A percentile compares a stretch with the other conserved stretches of the same genome.
Conservation (phyloP, 2,113 vertebrate species). For the Phrynosoma blainvillii region DNA sequence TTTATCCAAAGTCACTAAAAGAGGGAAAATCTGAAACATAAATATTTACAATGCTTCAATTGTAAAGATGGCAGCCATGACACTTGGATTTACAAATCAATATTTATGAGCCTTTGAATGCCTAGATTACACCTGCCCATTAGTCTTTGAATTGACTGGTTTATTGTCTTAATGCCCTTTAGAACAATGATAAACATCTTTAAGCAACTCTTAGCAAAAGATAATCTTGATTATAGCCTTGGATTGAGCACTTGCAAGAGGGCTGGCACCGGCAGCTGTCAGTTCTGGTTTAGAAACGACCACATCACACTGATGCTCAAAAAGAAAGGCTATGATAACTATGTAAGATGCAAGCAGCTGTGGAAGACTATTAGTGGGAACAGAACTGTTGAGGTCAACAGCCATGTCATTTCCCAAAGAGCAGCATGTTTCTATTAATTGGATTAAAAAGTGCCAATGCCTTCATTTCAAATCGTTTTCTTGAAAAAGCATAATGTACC, state of each 20-base stretch:
- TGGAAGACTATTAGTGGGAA: neutral
- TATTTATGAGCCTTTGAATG: constrained; percentile 47
- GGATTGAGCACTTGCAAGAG: rapidly evolving
- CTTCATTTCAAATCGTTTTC: constrained; percentile 25
- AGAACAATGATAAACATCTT: constrained; percentile 50
- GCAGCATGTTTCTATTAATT: neutral
- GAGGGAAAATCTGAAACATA: neutral
- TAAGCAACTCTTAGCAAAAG: constrained; percentile 36
- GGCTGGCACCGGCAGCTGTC: constrained; percentile 37
- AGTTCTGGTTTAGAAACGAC: constrained; percentile 42
- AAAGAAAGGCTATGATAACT: neutral
- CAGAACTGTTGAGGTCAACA: neutral
- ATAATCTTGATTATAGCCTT: constrained; percentile 40
- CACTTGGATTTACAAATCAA: constrained; percentile 48
- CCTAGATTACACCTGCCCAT: constrained; percentile 46
- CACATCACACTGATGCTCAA: neutral
- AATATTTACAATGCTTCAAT: constrained; percentile 34
- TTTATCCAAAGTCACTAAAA: constrained; percentile 14
- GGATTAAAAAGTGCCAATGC: neutral
- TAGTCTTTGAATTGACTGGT: constrained; percentile 45
- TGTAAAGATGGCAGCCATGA: constrained; percentile 35
- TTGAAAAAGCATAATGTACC: neutral
- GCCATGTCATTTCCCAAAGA: neutral
- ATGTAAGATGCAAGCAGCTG: neutral
- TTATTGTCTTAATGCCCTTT: constrained; percentile 42